Conservation (phyloP, 1,140 invertebrate genomes). For the Panagrolaimus sp. region DNA sequence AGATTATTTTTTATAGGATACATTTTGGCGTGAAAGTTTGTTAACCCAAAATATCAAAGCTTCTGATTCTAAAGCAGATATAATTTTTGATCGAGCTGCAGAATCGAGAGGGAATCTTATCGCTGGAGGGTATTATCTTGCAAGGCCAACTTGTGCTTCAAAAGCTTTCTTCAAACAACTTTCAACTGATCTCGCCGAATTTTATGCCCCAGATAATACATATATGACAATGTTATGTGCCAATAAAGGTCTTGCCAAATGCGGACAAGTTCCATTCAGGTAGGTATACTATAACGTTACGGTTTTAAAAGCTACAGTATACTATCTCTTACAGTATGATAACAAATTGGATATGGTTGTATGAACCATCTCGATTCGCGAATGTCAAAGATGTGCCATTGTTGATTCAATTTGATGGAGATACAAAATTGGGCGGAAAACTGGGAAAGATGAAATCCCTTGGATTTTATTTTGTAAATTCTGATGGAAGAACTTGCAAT, state of each 20-base stretch:
- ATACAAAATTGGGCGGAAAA: conserved; percentile 55
- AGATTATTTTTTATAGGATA: conserved; percentile 41
- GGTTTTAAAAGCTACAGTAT: too few species aligned
- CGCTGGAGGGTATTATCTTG: conserved; percentile 43
- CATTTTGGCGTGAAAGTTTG: conserved; percentile 45
- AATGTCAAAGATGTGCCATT: conserved; percentile 27
- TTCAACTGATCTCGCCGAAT: conserved; percentile 27
- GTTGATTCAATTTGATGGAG: conserved; percentile 55
- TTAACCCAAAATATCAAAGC: conserved; percentile 44
- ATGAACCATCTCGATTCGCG: conserved; percentile 30
- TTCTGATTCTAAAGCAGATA: neutral
- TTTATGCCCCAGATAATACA: conserved; percentile 35
- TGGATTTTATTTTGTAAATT: conserved; percentile 53
- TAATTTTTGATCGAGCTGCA: conserved; percentile 42
- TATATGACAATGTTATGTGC: conserved; percentile 41
- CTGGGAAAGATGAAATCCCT: conserved; percentile 46
- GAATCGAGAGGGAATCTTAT: conserved; percentile 35
- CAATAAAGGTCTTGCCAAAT: conserved; percentile 21
- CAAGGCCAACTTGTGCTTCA: conserved; percentile 24
- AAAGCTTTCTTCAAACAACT: conserved; percentile 28
- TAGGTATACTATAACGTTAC: too few species aligned
- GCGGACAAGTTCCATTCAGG: conserved; percentile 15
- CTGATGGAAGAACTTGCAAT: conserved; percentile 46
- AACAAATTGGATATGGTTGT: conserved; percentile 56
- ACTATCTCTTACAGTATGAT: conserved; percentile 44